Conservation (phyloP, 2,888 invertebrate genomes). For the Acheta domesticus region DNA sequence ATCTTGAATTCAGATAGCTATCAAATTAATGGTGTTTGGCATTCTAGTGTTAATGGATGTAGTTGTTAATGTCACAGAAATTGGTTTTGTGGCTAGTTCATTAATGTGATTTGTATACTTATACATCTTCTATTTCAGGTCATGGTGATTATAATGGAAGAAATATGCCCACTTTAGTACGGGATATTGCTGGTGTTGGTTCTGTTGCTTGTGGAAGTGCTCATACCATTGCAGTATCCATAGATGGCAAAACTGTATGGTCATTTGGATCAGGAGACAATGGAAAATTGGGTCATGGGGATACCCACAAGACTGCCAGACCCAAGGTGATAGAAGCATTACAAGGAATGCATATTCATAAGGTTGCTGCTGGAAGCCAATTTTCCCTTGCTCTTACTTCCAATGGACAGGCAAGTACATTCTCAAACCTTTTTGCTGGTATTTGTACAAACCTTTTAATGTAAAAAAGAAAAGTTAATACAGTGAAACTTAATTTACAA, state of each 20-base stretch:
- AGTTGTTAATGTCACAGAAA: no score
- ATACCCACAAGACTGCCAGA: slow-evolving; percentile 52
- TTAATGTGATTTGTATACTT: no score
- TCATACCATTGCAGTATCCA: slow-evolving; percentile 54
- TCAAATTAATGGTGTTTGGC: no score
- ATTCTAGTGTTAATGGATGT: no score
- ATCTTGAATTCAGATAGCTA: no score
- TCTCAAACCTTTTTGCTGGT: not conserved
- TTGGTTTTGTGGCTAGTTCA: no score
- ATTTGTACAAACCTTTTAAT: no score
- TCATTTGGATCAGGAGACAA: slow-evolving; percentile 57
- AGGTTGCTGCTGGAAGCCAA: slow-evolving; percentile 56
- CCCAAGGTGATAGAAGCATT: slow-evolving; percentile 59
- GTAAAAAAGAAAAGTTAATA: not conserved
- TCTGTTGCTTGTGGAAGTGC: slow-evolving; percentile 56
- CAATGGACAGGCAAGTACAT: slow-evolving; percentile 48
- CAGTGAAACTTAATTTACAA: not conserved
- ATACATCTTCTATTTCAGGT: slow-evolving; percentile 45
- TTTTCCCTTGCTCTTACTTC: slow-evolving; percentile 55
- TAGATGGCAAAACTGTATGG: slow-evolving; percentile 56
- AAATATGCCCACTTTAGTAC: slow-evolving; percentile 57
- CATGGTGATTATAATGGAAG: slow-evolving; percentile 60
- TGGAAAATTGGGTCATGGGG: slow-evolving; percentile 54
- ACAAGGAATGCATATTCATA: slow-evolving; percentile 54
- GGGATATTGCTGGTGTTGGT: slow-evolving; percentile 56